Conservation (phyloP, 2,888 invertebrate species). For the Furcula furcula region DNA sequence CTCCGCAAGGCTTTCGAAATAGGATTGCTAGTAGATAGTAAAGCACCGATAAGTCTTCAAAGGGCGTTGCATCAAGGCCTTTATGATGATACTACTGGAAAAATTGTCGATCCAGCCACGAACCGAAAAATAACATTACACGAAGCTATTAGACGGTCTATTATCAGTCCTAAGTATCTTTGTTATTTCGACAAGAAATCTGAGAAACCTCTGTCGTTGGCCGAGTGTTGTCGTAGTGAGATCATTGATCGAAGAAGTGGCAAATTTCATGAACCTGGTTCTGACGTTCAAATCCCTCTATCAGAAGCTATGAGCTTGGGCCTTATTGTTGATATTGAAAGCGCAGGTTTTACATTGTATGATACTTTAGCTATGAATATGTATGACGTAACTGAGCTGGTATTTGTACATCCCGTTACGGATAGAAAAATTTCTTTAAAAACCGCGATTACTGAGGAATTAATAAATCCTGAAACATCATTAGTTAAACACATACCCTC, state of each 20-base stretch:
- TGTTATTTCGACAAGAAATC: slow-evolving; percentile 90
- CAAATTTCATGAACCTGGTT: slow-evolving; percentile 87
- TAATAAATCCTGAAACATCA: slow-evolving; percentile 89
- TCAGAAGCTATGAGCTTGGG: slow-evolving; percentile 89
- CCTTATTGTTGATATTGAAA: slow-evolving; percentile 92
- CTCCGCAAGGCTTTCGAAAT: slow-evolving; percentile 89
- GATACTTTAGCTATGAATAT: slow-evolving; percentile 90
- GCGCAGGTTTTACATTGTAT: slow-evolving; percentile 90
- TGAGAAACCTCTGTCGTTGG: slow-evolving; percentile 86
- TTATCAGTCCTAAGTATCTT: slow-evolving; percentile 90
- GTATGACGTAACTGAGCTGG: slow-evolving; percentile 84
- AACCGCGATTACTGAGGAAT: slow-evolving; percentile 87
- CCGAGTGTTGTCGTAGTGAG: slow-evolving; percentile 90
- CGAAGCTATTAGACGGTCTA: slow-evolving; percentile 90
- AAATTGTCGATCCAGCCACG: slow-evolving; percentile 90
- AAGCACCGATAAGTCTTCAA: slow-evolving; percentile 91
- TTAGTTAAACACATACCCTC: slow-evolving; percentile 86
- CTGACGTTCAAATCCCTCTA: slow-evolving; percentile 84
- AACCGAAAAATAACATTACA: slow-evolving; percentile 90
- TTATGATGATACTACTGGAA: slow-evolving; percentile 90
- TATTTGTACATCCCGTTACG: slow-evolving; percentile 89
- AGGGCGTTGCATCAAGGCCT: slow-evolving; percentile 93
- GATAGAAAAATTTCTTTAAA: slow-evolving; percentile 87
- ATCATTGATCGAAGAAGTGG: slow-evolving; percentile 91
- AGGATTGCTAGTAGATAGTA: slow-evolving; percentile 90